Evolutionary conservation across 2,113 vertebrate species (phyloP), one percentile per base, ranked within the genome.

Genomic region (Ptilorrhoa leucosticta): DNA sequence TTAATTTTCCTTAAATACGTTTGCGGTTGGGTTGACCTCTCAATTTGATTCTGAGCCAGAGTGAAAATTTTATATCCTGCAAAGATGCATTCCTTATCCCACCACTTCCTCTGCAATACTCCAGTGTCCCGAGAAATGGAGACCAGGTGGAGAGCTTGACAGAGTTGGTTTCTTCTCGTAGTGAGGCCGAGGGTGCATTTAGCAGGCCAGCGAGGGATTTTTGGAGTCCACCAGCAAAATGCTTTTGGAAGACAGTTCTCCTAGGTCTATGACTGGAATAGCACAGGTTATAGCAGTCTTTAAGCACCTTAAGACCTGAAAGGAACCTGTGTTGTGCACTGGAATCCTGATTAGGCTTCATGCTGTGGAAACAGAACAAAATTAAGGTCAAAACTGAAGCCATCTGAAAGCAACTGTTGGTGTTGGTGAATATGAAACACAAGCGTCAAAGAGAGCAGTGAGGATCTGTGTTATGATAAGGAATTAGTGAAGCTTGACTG

Each of bases 41-140:
- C 73, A 35, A 20, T 94, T 69, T 94, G 93, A 64, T 69, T 95
- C 77, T 73, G 58, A 95, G 89, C 89, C 93, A 96, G 91, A 47
- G 64, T 53, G 69, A 78, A 93, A 84, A 72, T 81, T 87, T 75
- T 72, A 33, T 95, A 78, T 91, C 64, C 80, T 94, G 63, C 83
- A 69, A 86, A 57, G 93, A 89, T 77, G 45, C 71, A 60, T 88
- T 89, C 50, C 65, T 90, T 85, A 83, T 94, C 78, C 80, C n/a
- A 90, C 89, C 54, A 80, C 86, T 96, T 95, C 93, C 91, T 94
- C 71, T 2, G 0, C 48, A 89, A n/a, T 90, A 44, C 93, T 83
- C 83, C 48, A 69, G 71, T 57, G 89, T 81, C 69, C 79, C 15
- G 4, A 88, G 66, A 87, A 94, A 91, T 79, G 66, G 57, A 96